phyloP scores from a whole-genome alignment of 2,113 vertebrate genomes.

The Leucoraja erinaceus region DNA sequence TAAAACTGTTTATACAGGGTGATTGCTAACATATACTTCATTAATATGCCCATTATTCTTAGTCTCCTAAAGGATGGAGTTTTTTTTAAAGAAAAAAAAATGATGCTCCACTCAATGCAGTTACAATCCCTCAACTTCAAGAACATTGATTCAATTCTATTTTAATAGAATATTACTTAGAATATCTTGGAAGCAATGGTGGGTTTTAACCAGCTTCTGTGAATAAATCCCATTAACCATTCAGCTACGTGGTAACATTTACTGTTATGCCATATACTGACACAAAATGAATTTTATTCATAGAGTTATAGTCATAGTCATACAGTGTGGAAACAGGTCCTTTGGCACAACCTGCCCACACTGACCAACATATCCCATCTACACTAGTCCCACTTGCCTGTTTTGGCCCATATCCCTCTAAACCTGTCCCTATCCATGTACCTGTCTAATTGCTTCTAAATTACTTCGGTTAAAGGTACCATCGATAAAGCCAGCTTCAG shows the following conservation, averaged over 20 bases:
- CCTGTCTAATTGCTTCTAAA: too few species aligned
- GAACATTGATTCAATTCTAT: background rate
- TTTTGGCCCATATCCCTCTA: too few species aligned
- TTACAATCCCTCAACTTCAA: background rate
- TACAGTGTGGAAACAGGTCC: too few species aligned
- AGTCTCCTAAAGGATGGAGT: background rate
- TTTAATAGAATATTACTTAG: background rate
- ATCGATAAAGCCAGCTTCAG: background rate
- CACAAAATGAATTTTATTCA: background rate
- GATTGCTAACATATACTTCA: slow-evolving; percentile 36
- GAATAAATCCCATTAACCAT: background rate
- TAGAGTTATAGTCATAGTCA: too few species aligned
- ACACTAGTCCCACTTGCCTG: too few species aligned
- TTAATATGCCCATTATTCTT: slow-evolving; percentile 38
- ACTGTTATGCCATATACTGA: background rate
- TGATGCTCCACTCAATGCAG: background rate
- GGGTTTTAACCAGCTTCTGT: background rate
- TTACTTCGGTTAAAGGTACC: background rate
- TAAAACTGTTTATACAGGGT: slow-evolving; percentile 35
- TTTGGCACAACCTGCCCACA: too few species aligned
- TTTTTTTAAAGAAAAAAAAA: background rate
- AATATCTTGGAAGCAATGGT: background rate
- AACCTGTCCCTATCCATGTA: too few species aligned
- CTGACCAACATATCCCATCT: too few species aligned
- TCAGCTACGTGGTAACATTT: too few species aligned